Evolutionary conservation across 2,113 vertebrate genomes (phyloP), one percentile per base, ranked within the genome.

Genomic region (Polypterus bichir): DNA sequence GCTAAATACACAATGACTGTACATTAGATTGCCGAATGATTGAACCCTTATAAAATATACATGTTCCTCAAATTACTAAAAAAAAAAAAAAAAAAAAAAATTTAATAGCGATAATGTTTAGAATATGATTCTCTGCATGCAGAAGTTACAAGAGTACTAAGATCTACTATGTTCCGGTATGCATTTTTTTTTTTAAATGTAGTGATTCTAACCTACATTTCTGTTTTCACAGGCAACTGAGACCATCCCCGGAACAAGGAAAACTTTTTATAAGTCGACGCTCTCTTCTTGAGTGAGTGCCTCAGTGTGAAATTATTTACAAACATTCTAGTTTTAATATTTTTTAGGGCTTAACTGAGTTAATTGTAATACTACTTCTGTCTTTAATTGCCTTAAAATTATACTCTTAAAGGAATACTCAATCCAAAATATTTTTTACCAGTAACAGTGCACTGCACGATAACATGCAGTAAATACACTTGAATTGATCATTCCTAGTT

Each of bases 251-350:
- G 52, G 87, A 90, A 64, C 83, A 91, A 1, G 90, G 91, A 11
- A 98, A 98, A 73, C 79, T 88, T 62, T 98, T 97, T 79, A 72
- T 91, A 72, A 70, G 76, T 64, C 89, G 94, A 61, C 84, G 79
- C 7, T 98, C 96, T 48, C 78, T 97, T 44, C 81, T 98, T 61
- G 96, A 98, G 95, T 98, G 67, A 95, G 95, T 87, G 76, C 59
- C 51, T 68, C 59, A 51, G 7, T 52, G 51, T 52, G 51, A 10
- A 10, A 27, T 52, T 8, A 52, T 10, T 8, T 52, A 7, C 7
- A 7, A 8, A 10, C 10, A 10, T 52, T 52, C 10, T 52, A 8
- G 1, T 52, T 8, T 10, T 52, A 10, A 52, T 3, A 52, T 52
- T 52, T 52, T 7, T 7, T 52, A 8, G 10, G 7, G 51, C 7